phyloP scores from a whole-genome alignment of 35 echinoderm and acorn worm genomes.

The Hemicentrotus pulcherrimus region DNA sequence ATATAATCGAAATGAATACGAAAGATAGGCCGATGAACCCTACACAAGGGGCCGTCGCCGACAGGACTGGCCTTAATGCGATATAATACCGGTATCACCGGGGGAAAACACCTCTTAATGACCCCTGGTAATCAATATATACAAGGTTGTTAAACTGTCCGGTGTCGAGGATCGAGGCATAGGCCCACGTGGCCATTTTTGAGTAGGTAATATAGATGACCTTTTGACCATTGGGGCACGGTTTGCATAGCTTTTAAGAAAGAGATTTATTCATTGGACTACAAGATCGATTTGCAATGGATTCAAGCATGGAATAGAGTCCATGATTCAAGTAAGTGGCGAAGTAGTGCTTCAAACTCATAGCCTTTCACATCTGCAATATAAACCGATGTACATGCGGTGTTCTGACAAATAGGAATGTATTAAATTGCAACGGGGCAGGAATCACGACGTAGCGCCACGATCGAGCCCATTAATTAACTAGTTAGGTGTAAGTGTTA shows the following conservation, averaged over 20 bases:
- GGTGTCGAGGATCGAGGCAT: not conserved
- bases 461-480: too few species aligned
- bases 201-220: not conserved
- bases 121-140: not conserved
- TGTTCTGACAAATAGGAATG: too few species aligned
- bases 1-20: too few species aligned
- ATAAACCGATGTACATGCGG: not conserved
- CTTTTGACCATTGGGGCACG: not conserved
- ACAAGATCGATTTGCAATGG: not conserved
- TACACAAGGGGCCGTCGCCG: not conserved
- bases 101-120: not conserved
- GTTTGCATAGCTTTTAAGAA: not conserved
- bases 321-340: not conserved
- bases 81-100: not conserved
- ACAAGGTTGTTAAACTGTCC: not conserved
- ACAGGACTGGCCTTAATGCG: not conserved
- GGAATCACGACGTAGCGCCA: too few species aligned
- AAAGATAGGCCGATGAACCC: not conserved
- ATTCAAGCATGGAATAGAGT: not conserved
- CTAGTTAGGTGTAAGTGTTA: too few species aligned
- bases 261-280: conserved; percentile 11
- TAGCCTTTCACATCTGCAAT: not conserved
- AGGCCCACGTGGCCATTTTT: not conserved
- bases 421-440: too few species aligned
- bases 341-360: not conserved